Base-by-base conservation (phyloP, 2,888 invertebrate species). In the Epiblema foenella region DNA sequence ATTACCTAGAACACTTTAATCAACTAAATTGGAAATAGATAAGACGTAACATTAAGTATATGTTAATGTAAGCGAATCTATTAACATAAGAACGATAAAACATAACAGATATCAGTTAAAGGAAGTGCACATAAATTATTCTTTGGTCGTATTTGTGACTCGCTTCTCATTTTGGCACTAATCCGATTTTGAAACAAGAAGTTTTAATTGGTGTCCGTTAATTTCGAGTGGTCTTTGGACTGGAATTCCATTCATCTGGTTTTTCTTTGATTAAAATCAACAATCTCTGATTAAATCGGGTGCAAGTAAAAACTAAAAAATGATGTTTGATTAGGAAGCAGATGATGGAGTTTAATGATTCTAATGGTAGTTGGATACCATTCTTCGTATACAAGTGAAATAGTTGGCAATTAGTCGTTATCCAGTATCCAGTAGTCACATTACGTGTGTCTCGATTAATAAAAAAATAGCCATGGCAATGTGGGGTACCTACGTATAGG, bases 321-420 rank as follows among this genome's bases (percentile, higher is more conserved):
- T 77, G 75, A 78, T 79, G 77, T 78, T 77, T 79, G 82, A 83
- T 88, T 85, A 85, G 85, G 83, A 87, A 86, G 84, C 87, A 86
- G 88, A 85, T 85, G 87, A 77, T 66, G 71, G 70, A 33, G 69
- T 58, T 74, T 84, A 85, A 85, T 85, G 83, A 83, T 80, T 63
- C 74, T 76, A 76, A 79, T 82, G 76, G 78, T n/a, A n/a, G n/a
- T n/a, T 76, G 80, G 75, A 78, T 77, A 77, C 78, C 64, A 73
- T 80, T 81, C 69, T 69, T 66, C 71, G 76, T 76, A 79, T 76
- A 76, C 52, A 70, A 67, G 60, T 57, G 49, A 49, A 49, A 66
- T 65, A 46, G 20, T 37, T 11, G 18, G 17, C n/a, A 17, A 54
- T 66, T 33, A 49, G 42, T 51, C 5, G 24, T 42, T 62, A 63